Conservation (phyloP, 2,113 vertebrate species). For the Embiotoca jacksoni region DNA sequence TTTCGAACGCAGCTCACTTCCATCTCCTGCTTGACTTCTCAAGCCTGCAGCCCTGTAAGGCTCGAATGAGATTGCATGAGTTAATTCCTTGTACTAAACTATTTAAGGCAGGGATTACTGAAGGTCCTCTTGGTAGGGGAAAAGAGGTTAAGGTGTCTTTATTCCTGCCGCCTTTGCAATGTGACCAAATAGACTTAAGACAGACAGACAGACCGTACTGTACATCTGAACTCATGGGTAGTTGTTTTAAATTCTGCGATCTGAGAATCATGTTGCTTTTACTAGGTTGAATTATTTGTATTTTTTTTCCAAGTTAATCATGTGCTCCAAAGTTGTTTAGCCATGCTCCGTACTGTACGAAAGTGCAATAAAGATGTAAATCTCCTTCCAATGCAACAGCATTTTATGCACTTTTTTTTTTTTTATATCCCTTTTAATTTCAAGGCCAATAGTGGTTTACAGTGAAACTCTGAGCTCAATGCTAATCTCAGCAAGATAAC, state of each 20-base stretch:
- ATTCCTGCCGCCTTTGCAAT: slow-evolving; percentile 56
- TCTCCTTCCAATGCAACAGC: neutral
- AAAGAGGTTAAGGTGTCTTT: slow-evolving; percentile 66
- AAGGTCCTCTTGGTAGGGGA: slow-evolving; percentile 47
- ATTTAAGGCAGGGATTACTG: slow-evolving; percentile 81
- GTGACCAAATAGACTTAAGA: slow-evolving; percentile 51
- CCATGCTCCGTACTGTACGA: slow-evolving; percentile 65
- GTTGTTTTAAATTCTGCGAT: neutral
- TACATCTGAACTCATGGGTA: slow-evolving; percentile 2
- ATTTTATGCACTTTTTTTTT: neutral
- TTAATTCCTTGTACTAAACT: slow-evolving; percentile 82
- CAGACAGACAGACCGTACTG: neutral
- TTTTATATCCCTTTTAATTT: too few species aligned
- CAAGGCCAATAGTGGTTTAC: too few species aligned
- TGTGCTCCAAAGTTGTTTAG: slow-evolving; percentile 45
- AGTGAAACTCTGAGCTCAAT: neutral
- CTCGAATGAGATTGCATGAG: slow-evolving; percentile 79
- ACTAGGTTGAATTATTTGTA: neutral
- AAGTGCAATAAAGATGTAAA: slow-evolving; percentile 71
- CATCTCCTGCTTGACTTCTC: slow-evolving; percentile 63
- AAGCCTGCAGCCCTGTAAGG: slow-evolving; percentile 54
- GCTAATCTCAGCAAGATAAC: neutral
- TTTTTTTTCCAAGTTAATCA: slow-evolving; percentile 28
- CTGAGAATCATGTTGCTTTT: neutral
- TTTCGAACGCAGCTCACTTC: slow-evolving; percentile 9